Evolutionary conservation across 2,888 invertebrate species (phyloP).

Genomic region (Colletes collaris): DNA sequence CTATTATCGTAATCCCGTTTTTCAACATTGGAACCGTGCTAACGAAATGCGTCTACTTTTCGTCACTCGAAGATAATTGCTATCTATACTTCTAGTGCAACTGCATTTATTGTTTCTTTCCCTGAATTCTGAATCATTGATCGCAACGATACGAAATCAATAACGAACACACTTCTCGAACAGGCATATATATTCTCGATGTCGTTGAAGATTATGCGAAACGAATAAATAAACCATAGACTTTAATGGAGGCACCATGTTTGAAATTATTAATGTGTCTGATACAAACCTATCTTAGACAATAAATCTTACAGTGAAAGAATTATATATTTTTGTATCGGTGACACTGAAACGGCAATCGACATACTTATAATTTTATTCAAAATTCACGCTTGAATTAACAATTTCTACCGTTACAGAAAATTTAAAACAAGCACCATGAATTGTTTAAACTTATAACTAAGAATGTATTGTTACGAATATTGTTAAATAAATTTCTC

Average conservation of each 20-base stretch:
- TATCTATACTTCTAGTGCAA: neutral
- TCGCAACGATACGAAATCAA: conserved; percentile 1
- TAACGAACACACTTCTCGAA: neutral
- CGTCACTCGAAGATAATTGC: neutral
- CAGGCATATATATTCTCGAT: neutral
- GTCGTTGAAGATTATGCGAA: conserved; percentile 25
- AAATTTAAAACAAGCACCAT: too few species aligned
- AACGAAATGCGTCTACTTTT: neutral
- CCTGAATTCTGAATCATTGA: conserved; percentile 1
- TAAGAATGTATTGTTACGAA: neutral
- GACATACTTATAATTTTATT: neutral
- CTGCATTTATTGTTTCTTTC: conserved; percentile 13
- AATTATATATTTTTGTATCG: neutral
- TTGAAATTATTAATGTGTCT: conserved; percentile 2
- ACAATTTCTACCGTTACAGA: too few species aligned
- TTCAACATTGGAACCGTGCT: conserved; percentile 1
- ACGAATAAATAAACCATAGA: conserved; percentile 25
- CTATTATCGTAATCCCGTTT: conserved; percentile 24
- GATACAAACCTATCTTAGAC: neutral
- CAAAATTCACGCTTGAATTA: neutral
- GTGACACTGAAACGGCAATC: neutral
- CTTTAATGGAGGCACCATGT: conserved; percentile 14
- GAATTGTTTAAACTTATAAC: neutral
- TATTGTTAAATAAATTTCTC: neutral
- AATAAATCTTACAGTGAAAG: neutral